phyloP scores from a whole-genome alignment of 35 echinoderm and acorn worm species.

The Amphiura filiformis region DNA sequence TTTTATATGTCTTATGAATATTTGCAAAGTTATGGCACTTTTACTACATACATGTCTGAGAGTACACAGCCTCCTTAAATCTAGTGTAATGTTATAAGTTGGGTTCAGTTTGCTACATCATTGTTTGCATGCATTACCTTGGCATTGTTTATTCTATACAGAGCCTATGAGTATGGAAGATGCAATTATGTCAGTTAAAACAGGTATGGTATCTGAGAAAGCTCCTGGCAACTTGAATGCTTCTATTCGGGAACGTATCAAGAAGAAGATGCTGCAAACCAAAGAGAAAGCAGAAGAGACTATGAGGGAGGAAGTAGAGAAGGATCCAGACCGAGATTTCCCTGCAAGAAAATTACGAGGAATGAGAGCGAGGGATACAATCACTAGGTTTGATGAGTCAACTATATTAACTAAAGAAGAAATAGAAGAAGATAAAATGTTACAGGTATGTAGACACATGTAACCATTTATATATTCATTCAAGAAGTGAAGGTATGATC shows the following conservation, averaged over 20 bases:
- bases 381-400: conserved; percentile 94
- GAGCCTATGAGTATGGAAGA: conserved; percentile 74
- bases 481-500: too few relatives aligned
- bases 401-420: conserved; percentile 91
- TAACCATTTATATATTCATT: too few relatives aligned
- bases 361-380: conserved; percentile 62
- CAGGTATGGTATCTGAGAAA: conserved; percentile 43
- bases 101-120: neutral
- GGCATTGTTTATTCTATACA: too few relatives aligned
- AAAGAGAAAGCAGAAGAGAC: conserved; percentile 96
- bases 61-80: too few relatives aligned
- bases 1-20: too few relatives aligned
- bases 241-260: conserved; percentile 86
- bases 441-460: conserved; percentile 29
- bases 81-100: neutral
- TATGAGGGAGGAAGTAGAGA: conserved; percentile 88
- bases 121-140: neutral
- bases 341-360: conserved; percentile 77
- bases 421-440: conserved; percentile 74
- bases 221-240: conserved; percentile 58
- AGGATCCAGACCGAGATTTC: conserved; percentile 66
- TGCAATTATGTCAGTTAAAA: conserved; percentile 59
- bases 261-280: conserved; percentile 71
- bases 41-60: too few relatives aligned
- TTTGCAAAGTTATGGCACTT: too few relatives aligned